These are phyloP conservation scores for Lingula anatina DNA, from an alignment of 2,888 invertebrate species.

Conservation along the genomic window DNA sequence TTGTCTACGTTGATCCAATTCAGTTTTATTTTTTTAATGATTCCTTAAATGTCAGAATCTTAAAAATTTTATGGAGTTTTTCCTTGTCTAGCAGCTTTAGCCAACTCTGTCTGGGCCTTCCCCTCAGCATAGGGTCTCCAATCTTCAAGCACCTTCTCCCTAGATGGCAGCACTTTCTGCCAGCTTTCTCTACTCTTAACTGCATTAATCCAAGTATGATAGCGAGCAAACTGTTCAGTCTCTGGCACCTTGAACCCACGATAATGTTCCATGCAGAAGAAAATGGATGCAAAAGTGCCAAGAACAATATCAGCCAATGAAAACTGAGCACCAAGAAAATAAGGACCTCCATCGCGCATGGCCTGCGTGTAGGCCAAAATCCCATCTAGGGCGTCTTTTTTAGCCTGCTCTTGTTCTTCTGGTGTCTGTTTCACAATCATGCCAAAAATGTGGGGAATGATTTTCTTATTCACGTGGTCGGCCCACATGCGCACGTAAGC, in stretches of 20 bases:
- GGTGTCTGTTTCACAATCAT: slow-evolving; percentile 17
- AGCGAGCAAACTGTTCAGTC: slow-evolving; percentile 9
- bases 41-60: too few relatives aligned
- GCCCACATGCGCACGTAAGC: slow-evolving; percentile 24
- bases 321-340: slow-evolving; percentile 21
- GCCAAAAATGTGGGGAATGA: slow-evolving; percentile 20
- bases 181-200: slow-evolving; percentile 8
- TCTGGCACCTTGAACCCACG: slow-evolving; percentile 21
- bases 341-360: slow-evolving; percentile 18
- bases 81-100: neutral
- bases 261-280: slow-evolving; percentile 16
- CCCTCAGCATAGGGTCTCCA: slow-evolving; percentile 2
- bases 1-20: too few relatives aligned
- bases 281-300: slow-evolving; percentile 18
- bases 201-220: slow-evolving; percentile 15
- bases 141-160: slow-evolving; percentile 5
- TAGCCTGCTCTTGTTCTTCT: slow-evolving; percentile 15
- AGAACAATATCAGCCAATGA: slow-evolving; percentile 28
- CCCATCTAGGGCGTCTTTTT: slow-evolving; percentile 12
- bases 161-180: neutral
- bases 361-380: slow-evolving; percentile 13
- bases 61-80: slow-evolving; percentile 1
- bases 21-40: too few relatives aligned
- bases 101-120: slow-evolving; percentile 3
- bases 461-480: slow-evolving; percentile 22